phyloP scores from a whole-genome alignment of 2,888 invertebrate species.

The Pardosa pseudoannulata region DNA sequence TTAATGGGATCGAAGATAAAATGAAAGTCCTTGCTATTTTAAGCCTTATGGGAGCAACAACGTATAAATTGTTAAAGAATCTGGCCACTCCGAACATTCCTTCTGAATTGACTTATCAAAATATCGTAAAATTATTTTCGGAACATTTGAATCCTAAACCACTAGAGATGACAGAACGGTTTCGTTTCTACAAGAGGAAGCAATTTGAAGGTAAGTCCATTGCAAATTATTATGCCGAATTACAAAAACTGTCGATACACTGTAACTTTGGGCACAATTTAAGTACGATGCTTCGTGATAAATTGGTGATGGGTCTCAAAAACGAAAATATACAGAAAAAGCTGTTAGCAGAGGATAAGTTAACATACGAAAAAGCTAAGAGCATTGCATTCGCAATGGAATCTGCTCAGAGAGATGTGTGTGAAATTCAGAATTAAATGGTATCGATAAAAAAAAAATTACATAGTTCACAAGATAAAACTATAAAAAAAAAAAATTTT shows the following conservation, averaged over 20 bases:
- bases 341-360: conserved; percentile 48
- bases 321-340: conserved; percentile 47
- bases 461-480: too few species aligned
- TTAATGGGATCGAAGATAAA: conserved; percentile 45
- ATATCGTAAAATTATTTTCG: conserved; percentile 50
- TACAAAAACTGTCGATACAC: conserved; percentile 47
- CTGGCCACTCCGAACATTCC: conserved; percentile 46
- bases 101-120: conserved; percentile 44
- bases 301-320: conserved; percentile 47
- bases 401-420: conserved; percentile 48
- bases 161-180: conserved; percentile 52
- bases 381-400: conserved; percentile 50
- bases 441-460: conserved; percentile 33
- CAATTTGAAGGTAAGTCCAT: conserved; percentile 44
- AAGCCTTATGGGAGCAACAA: conserved; percentile 47
- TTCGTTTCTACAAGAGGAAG: conserved; percentile 47
- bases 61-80: conserved; percentile 49
- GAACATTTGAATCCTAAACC: conserved; percentile 51
- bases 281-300: conserved; percentile 49
- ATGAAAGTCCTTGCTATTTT: conserved; percentile 46
- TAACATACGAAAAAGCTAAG: conserved; percentile 45
- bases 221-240: conserved; percentile 44
- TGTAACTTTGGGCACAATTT: conserved; percentile 49
- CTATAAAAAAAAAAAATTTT: too few species aligned
- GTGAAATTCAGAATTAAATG: conserved; percentile 52